phyloP scores from a whole-genome alignment of 2,113 vertebrate genomes.

The Sinocyclocheilus anshuiensis region DNA sequence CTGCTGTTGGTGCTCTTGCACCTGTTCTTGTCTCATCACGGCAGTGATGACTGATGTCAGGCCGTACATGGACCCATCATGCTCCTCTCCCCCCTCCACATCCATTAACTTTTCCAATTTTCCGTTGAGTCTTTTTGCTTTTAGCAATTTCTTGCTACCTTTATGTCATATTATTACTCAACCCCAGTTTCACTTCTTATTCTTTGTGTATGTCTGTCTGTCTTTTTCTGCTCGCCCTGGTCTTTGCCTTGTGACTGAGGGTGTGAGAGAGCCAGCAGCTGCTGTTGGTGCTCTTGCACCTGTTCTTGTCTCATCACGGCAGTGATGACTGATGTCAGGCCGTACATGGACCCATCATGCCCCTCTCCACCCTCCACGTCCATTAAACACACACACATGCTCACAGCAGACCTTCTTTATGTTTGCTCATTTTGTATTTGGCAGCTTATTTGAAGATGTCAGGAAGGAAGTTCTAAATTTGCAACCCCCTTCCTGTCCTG shows the following conservation, averaged over 20 bases:
- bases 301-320: conserved; percentile 75
- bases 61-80: conserved; percentile 72
- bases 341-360: conserved; percentile 71
- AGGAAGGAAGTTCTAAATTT: conserved; percentile 3
- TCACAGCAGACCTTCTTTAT: not conserved
- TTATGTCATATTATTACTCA: not conserved
- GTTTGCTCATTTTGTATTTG: conserved; percentile 8
- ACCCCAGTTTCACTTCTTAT: conserved; percentile 40
- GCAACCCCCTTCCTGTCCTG: not conserved
- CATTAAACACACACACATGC: conserved; percentile 43
- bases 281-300: conserved; percentile 71
- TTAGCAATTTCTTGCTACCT: not conserved
- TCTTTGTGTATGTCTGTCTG: conserved; percentile 22
- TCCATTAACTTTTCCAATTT: not conserved
- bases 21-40: conserved; percentile 78
- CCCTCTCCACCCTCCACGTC: conserved; percentile 50
- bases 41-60: conserved; percentile 69
- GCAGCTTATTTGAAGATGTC: not conserved
- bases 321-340: conserved; percentile 71
- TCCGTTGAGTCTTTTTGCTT: not conserved
- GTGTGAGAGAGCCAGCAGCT: conserved; percentile 67
- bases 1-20: conserved; percentile 71
- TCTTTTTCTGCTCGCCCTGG: conserved; percentile 24
- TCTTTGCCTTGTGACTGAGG: conserved; percentile 17
- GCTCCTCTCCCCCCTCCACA: conserved; percentile 52